Conservation (phyloP, 2,113 vertebrate genomes). For the Nothoprocta perdicaria region DNA sequence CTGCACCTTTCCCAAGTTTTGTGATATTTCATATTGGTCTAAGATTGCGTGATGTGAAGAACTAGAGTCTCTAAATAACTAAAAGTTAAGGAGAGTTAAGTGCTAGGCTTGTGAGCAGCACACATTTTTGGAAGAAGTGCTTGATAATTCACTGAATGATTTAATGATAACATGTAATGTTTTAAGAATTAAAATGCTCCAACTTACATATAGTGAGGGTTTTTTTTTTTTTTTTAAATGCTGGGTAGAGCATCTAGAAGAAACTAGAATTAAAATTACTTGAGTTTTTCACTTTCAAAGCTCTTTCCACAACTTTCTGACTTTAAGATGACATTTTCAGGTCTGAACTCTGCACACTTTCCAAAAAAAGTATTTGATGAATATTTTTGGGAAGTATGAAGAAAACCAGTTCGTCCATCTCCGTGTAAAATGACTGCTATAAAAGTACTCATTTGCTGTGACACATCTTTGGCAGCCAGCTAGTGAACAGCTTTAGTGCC, state of each 20-base stretch:
- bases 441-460: neutral
- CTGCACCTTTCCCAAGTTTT: neutral
- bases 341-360: slow-evolving; percentile 4
- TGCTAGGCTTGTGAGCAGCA: neutral
- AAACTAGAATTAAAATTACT: slow-evolving; percentile 44
- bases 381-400: slow-evolving; percentile 56
- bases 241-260: neutral
- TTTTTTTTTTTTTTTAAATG: neutral
- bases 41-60: neutral
- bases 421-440: slow-evolving; percentile 17
- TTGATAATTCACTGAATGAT: too few relatives aligned
- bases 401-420: slow-evolving; percentile 39
- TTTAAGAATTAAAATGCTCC: neutral
- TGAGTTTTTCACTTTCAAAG: slow-evolving; percentile 46
- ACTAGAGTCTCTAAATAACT: too few relatives aligned
- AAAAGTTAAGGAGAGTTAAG: neutral
- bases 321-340: slow-evolving; percentile 54
- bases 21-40: neutral
- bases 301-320: slow-evolving; percentile 36
- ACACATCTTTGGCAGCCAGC: slow-evolving; percentile 53
- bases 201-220: neutral
- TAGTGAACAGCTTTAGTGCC: slow-evolving; percentile 17
- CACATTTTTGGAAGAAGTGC: neutral
- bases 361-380: too few relatives aligned
- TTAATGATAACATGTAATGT: neutral